Evolutionary conservation across 2,113 vertebrate genomes (phyloP), one percentile per base, ranked within the genome.

Genomic region (Lepus europaeus): DNA sequence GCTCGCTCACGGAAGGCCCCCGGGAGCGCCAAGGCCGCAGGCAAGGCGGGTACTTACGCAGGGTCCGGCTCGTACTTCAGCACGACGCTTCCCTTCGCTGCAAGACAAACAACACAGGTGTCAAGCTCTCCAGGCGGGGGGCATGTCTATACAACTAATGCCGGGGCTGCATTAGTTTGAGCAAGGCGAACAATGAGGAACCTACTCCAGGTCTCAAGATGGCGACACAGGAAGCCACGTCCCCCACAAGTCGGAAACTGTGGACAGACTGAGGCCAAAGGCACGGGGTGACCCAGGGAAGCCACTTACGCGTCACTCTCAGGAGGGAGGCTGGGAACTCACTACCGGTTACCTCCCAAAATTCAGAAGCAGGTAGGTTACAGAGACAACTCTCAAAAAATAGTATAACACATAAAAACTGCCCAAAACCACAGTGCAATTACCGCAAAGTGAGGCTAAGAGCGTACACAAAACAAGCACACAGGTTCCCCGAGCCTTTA

Each of bases 1-100:
- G 45, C 45, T 45, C 45, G 45, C 45, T 45, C 45, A 45, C 6
- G 45, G 45, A 45, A 39, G 39, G 39, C 39, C 45, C 6, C 45
- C 6, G 45, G 45, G 45, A 45, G 45, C 45, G 45, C 45, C 45
- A 6, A 45, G 45, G 45, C 45, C 45, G 6, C 45, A 45, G 31
- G 59, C 16, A 25, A 27, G 45, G n/a, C 1, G 63, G 0, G 10
- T 0, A 98, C 99, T 99, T 98, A 99, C 99, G 98, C 91, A 66
- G 98, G 97, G 95, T 99, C 99, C 9, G 99, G 99, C 91, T 99
- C 98, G 0, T 99, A 99, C 97, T 99, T 99, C 97, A 99, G 96
- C 94, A 99, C 99, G 49, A 99, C 98, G 94, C 99, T 99, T 16
- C 99, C 99, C 98, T 99, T 99, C 0, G 95, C 99, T 99, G 94